Evolutionary conservation across 2,797 vertebrate genomes (phyloP).

Genomic region (Tinamus major): DNA sequence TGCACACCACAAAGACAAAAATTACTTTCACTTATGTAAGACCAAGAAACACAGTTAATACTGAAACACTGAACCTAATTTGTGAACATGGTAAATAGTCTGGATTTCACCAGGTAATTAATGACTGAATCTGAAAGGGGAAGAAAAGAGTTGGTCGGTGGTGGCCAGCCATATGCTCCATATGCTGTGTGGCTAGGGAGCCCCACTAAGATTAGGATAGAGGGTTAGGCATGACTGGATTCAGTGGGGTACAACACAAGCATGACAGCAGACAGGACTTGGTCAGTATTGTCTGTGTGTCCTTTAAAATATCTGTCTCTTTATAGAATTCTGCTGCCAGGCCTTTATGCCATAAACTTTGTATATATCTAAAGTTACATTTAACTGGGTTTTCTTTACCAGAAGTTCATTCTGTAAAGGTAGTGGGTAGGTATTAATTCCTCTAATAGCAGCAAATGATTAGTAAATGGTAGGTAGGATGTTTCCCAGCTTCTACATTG

Average conservation of each 20-base stretch:
- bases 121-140: not conserved
- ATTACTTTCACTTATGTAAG: not conserved
- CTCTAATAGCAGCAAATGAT: not conserved
- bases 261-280: not conserved
- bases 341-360: not conserved
- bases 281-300: not conserved
- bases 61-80: not conserved
- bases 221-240: not conserved
- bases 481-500: not conserved
- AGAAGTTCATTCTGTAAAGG: not conserved
- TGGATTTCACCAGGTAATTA: not conserved
- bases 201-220: not conserved
- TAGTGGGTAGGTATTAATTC: not conserved
- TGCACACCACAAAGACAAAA: fast-evolving
- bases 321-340: not conserved
- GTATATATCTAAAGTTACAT: not conserved
- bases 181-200: not conserved
- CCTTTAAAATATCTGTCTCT: not conserved
- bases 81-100: not conserved
- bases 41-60: not conserved
- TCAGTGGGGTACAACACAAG: not conserved
- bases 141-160: not conserved
- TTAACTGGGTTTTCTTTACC: not conserved
- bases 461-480: not conserved
- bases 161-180: not conserved